Evolutionary conservation across 1,140 invertebrate species (phyloP), one percentile per base, ranked within the genome.

Genomic region (Heliconius nattereri): DNA sequence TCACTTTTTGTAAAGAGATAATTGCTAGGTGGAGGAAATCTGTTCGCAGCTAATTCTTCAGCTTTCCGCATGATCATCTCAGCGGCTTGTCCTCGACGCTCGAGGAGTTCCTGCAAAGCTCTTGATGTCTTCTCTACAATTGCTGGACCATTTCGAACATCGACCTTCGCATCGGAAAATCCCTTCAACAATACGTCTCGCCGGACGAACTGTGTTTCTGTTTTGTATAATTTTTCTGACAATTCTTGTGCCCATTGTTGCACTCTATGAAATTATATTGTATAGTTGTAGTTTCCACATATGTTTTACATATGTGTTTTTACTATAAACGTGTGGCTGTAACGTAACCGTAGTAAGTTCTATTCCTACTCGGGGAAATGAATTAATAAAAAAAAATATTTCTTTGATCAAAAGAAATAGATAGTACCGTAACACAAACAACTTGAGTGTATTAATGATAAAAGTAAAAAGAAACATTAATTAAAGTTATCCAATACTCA

Each of bases 61-160:
- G 93, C 92, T 60, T 87, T 87, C 3, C 85, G 72, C 89, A 91
- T 92, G n/a, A 94, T 93, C 1, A 86, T 82, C 75, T 91, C 89
- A 6, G 91, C 92, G 5, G 92, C 93, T 57, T 84, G 84, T 1
- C 86, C 86, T 29, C 93, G 77, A 54, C 85, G 85, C 32, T 81
- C 76, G 35, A 94, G 78, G 37, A 94, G 79, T 16, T 91, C 90
- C 35, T 90, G 86, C 20, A 94, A 78, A 7, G 84, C 83, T 7
- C 78, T 79, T 2, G 91, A 87, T 32, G 89, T 86, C 73, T 91
- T 89, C 8, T 91, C 84, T 8, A 92, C 89, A 11, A 94, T 93
- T 3, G 86, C 85, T 3, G 88, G 78, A 40, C 93, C 92, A 76
- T 92, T 90, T 1, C 93, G 85, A 9, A 76, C 72, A 66, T 88